Percentiles rank a stretch among this genome's conserved stretches.
phyloP scores from a whole-genome alignment of 2,888 invertebrate genomes.

The Idaea aversata region DNA sequence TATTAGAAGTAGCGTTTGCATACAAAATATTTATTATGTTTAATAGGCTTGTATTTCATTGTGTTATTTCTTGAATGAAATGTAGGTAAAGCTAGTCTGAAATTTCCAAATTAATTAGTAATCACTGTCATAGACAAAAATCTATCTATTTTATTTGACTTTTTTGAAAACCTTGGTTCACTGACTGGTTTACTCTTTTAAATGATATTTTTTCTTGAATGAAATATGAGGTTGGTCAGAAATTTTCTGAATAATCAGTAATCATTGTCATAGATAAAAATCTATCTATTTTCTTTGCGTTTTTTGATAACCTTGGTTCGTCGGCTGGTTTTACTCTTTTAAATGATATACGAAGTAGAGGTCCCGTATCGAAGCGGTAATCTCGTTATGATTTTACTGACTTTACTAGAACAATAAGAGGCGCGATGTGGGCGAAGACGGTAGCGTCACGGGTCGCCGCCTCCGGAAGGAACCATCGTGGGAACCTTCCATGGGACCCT shows the following conservation, averaged over 20 bases:
- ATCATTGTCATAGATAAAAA: not conserved
- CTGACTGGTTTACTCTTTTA: not conserved
- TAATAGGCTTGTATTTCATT: not conserved
- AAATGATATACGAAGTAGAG: not conserved
- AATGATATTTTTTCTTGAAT: not conserved
- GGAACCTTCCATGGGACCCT: slow-evolving; percentile 47
- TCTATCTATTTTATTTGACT: not conserved
- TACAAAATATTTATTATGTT: not conserved
- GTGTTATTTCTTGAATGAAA: not conserved
- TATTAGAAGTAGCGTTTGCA: slow-evolving; percentile 13
- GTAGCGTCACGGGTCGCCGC: slow-evolving; percentile 75
- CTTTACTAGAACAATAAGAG: slow-evolving; percentile 50
- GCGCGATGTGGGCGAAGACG: slow-evolving; percentile 58
- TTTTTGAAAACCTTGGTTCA: not conserved
- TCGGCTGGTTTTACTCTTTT: not conserved
- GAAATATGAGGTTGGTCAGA: not conserved
- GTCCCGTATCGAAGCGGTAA: not conserved
- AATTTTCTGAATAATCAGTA: not conserved
- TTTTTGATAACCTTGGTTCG: not conserved
- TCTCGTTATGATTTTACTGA: slow-evolving; percentile 16
- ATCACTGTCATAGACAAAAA: not conserved
- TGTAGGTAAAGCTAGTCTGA: not conserved
- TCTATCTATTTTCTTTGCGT: not conserved
- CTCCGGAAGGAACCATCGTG: slow-evolving; percentile 76
- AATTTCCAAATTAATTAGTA: not conserved